These are phyloP conservation scores for Misgurnus anguillicaudatus DNA, from an alignment of 2,113 vertebrate genomes.

Conservation along the genomic window DNA sequence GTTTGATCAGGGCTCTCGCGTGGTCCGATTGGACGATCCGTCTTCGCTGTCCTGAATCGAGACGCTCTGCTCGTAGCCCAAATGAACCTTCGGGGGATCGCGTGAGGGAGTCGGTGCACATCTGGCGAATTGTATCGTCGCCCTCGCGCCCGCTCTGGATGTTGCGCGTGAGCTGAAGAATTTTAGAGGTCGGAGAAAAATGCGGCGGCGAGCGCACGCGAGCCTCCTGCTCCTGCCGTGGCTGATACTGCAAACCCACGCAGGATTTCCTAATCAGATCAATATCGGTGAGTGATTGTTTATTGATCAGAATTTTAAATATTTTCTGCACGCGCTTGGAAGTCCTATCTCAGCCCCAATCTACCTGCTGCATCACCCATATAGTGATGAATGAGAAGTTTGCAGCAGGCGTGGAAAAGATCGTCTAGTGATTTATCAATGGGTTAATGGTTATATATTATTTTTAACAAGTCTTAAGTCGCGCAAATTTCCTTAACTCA, in stretches of 20 bases:
- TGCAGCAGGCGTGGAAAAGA: neutral
- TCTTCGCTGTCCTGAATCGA: constrained; percentile 46
- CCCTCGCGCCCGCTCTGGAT: constrained; percentile 74
- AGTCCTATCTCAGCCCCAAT: neutral
- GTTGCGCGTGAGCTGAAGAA: constrained; percentile 81
- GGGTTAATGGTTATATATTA: neutral
- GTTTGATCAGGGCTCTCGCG: constrained; percentile 85
- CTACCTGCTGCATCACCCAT: constrained; percentile 32
- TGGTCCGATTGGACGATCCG: constrained; percentile 77
- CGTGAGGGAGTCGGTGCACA: constrained; percentile 59
- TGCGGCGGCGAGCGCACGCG: constrained; percentile 79
- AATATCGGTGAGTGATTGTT: constrained; percentile 88
- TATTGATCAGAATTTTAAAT: neutral
- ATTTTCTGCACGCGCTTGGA: neutral
- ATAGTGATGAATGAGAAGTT: neutral
- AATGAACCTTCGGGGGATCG: constrained; percentile 25
- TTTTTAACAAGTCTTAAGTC: neutral
- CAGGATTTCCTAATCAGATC: constrained; percentile 96
- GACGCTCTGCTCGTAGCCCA: neutral
- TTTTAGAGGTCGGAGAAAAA: constrained; percentile 80
- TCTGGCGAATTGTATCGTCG: constrained; percentile 72
- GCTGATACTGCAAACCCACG: constrained; percentile 79
- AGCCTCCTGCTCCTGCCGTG: constrained; percentile 77
- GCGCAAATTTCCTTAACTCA: neutral
- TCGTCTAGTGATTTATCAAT: neutral